These are phyloP conservation scores for Apoda limacodes DNA, from an alignment of 2,888 invertebrate genomes.

Conservation along the genomic window DNA sequence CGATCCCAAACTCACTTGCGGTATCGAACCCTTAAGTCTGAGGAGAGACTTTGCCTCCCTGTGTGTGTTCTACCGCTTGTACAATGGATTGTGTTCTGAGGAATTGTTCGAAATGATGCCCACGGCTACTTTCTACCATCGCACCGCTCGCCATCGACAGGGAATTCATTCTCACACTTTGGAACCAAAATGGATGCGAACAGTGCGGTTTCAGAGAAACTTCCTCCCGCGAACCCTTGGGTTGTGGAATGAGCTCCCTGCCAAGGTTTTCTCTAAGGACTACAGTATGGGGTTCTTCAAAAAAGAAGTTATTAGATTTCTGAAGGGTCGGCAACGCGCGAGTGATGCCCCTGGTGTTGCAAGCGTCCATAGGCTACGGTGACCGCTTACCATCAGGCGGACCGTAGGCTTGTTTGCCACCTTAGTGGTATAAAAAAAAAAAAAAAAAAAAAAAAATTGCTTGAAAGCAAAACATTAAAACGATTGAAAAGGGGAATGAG, in stretches of 20 bases:
- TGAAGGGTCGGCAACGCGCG: slow-evolving; percentile 1
- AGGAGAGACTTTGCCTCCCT: slow-evolving; percentile 4
- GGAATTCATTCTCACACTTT: too few species aligned
- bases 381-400: slow-evolving; percentile 4
- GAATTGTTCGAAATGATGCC: slow-evolving; percentile 1
- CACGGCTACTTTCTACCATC: not conserved
- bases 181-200: not conserved
- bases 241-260: slow-evolving; percentile 1
- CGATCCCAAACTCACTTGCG: slow-evolving; percentile 2
- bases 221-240: slow-evolving; percentile 1
- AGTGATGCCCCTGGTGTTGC: slow-evolving; percentile 5
- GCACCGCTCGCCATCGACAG: not conserved
- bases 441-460: too few species aligned
- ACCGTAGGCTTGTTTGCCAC: too few species aligned
- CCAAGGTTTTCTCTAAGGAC: too few species aligned
- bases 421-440: slow-evolving; percentile 5
- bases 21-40: slow-evolving; percentile 4
- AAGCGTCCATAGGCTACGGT: slow-evolving; percentile 6
- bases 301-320: too few species aligned
- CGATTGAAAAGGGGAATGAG: too few species aligned
- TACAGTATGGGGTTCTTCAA: too few species aligned
- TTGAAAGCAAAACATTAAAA: too few species aligned
- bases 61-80: not conserved
- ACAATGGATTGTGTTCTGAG: not conserved
- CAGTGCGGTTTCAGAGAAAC: slow-evolving; percentile 1